Evolutionary conservation across 2,113 vertebrate genomes (phyloP).

Genomic region (Chlamydotis undulata): DNA sequence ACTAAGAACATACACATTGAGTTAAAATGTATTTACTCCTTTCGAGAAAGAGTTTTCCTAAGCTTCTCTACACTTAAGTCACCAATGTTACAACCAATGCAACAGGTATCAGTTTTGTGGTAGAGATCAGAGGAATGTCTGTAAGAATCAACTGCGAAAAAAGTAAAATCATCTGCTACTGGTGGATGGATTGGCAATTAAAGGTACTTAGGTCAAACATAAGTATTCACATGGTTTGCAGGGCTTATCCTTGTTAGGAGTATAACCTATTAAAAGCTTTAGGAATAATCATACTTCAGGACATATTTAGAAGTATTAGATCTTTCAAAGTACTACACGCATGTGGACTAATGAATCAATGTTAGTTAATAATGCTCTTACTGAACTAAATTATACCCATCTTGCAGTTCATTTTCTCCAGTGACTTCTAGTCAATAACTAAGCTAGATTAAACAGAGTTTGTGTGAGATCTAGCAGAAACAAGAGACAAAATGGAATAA

Average conservation of each 20-base stretch:
- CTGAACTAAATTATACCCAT: not conserved
- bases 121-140: not conserved
- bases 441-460: not conserved
- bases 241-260: constrained; percentile 1
- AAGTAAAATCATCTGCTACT: not conserved
- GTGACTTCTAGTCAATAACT: not conserved
- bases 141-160: not conserved
- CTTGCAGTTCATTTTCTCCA: not conserved
- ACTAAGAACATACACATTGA: not conserved
- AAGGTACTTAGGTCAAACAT: not conserved
- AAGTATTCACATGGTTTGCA: not conserved
- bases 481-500: not conserved
- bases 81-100: not conserved
- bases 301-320: not conserved
- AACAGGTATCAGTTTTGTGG: not conserved
- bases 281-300: constrained; percentile 5
- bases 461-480: not conserved
- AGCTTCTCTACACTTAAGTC: not conserved
- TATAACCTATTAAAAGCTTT: constrained; percentile 28
- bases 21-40: not conserved
- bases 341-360: not conserved
- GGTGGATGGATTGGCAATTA: not conserved
- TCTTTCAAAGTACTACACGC: not conserved
- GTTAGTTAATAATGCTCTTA: not conserved
- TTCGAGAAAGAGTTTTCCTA: not conserved